Evolutionary conservation across 92 coral and sea anemone genomes (phyloP), one percentile per base, ranked within the genome.

Genomic region (Galaxea fascicularis): DNA sequence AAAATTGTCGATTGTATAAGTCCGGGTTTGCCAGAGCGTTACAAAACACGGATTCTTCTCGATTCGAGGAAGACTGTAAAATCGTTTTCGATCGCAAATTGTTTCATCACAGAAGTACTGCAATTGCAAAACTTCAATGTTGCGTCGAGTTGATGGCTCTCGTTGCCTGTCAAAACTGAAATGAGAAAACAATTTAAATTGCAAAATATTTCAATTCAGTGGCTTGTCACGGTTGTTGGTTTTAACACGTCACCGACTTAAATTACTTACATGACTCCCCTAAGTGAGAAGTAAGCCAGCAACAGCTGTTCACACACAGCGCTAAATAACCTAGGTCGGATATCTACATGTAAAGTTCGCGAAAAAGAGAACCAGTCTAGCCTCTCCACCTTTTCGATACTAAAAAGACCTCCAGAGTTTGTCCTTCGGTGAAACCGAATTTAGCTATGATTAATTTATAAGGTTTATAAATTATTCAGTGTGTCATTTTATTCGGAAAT

Each of bases 161-260:
- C 84, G 44, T 58, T 72, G 70, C 44, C 78, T 71, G 86, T 82
- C 86, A 82, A 70, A 78, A 56, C 24, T 71, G 28, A 82, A 71
- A 82, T 45, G 70, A 71, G 56, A 65, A 82, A 22, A 8, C 71
- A 70, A 82, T 82, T 82, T 82, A 82, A 82, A 82, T 82, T 82
- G 86, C 86, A 82, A 82, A 81, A 70, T 71, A 82, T 44, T 65
- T 65, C 63, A 17, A 22, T 39, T 35, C 41, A 70, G 3, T 39
- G 56, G 75, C 47, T 24, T 78, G 83, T 64, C 83, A 78, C 83
- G 83, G 73, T 65, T 25, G 63, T 44, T 64, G 83, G 47, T 52
- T 29, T 49, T 30, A 16, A 65, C 52, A 65, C 84, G 84, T 79
- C 84, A 79, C 53, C 21, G 22, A 21, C 47, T 29, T 5, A 29